Base-by-base conservation (phyloP, 2,113 vertebrate species). In the Perca fluviatilis region DNA sequence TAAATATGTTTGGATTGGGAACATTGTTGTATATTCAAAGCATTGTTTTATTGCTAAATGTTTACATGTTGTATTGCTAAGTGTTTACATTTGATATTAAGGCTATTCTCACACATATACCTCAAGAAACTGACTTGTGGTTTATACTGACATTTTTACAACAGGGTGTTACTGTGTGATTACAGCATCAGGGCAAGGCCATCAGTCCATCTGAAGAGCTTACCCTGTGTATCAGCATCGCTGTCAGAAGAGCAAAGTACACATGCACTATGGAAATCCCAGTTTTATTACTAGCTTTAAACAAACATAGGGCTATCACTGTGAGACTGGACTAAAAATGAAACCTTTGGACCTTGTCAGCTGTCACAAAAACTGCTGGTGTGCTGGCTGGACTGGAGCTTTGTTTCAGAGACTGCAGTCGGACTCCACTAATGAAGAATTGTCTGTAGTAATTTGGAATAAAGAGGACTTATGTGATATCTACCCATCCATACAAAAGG, bases 191-290 rank as follows among this genome's bases (percentile, higher is more conserved):
- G 27, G 15, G 23, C n/a, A 30, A 83, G 58, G 40, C 58, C 60
- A 43, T 83, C 60, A 47, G 63, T 66, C 73, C 61, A 57, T 77
- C 66, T 78, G 49, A 77, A 21, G 40, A 58, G 53, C 79, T 79
- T 65, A 73, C 47, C 51, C 12, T 1, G 50, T 69, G 43, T 80
- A 68, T 79, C 75, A 66, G 66, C 76, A 65, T 13, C 47, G 47
- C 46, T 60, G 56, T 66, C 36, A 10, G 50, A 53, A 58, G 23
- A 13, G 63, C 66, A 77, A 64, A 56, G 78, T 40, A 33, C 58
- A 74, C 33, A 72, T 0, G 16, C 40, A 64, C 46, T n/a, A 6
- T 64, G 49, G 63, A 66, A 51, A 33, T 62, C 30, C 64, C 14
- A 16, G 40, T 68, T 82, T 66, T 53, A 66, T 62, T 66, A 49